phyloP scores from a whole-genome alignment of 2,113 vertebrate genomes.

The Spilogale gracilis region DNA sequence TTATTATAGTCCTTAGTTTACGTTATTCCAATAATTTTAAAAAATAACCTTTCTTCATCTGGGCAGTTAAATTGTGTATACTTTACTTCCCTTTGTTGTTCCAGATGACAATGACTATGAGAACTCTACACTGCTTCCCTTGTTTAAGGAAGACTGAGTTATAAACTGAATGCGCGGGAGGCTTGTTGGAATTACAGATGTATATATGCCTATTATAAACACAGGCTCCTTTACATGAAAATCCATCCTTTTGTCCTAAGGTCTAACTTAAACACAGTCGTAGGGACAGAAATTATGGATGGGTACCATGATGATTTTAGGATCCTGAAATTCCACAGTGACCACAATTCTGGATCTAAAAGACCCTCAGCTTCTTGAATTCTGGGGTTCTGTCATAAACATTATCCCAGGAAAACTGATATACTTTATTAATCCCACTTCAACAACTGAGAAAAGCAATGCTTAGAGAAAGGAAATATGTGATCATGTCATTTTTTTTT shows the following conservation, averaged over 20 bases:
- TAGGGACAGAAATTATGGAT: not conserved
- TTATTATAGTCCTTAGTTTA: conserved; percentile 37
- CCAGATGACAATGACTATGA: conserved; percentile 68
- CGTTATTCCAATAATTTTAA: conserved; percentile 56
- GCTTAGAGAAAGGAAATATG: not conserved
- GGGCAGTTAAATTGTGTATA: conserved; percentile 47
- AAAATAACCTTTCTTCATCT: conserved; percentile 68
- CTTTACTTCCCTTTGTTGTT: conserved; percentile 33
- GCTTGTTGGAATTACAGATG: conserved; percentile 49
- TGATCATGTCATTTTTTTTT: not conserved
- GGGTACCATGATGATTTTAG: not conserved
- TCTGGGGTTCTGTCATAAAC: not conserved
- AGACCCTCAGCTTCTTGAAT: not conserved
- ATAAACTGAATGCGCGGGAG: not conserved
- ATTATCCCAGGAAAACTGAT: not conserved
- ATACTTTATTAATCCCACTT: not conserved
- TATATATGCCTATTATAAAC: not conserved
- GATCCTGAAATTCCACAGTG: not conserved
- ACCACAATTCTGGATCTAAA: not conserved
- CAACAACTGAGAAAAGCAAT: not conserved
- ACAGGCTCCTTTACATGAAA: conserved; percentile 27
- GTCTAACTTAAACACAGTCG: not conserved
- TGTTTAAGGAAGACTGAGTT: conserved; percentile 30
- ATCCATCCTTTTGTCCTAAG: not conserved
- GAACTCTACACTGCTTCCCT: conserved; percentile 15